Percentiles rank a stretch among this genome's conserved stretches.
phyloP scores from a whole-genome alignment of 1,140 invertebrate genomes.

The Drosophila lacertosa region DNA sequence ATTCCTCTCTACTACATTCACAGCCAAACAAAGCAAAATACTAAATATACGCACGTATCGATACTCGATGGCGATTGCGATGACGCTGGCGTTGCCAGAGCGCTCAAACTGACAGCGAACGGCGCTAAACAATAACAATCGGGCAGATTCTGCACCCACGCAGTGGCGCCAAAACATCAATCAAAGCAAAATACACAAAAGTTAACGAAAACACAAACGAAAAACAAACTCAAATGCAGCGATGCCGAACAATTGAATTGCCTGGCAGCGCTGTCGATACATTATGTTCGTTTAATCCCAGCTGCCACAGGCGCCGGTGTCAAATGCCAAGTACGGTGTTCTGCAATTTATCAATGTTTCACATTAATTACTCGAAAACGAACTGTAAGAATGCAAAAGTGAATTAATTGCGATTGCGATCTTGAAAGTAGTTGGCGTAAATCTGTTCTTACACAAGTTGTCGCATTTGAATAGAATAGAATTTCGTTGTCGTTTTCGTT shows the following conservation, averaged over 20 bases:
- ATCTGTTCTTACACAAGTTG: constrained; percentile 36
- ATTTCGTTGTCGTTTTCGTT: constrained; percentile 20
- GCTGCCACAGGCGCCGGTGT: constrained; percentile 35
- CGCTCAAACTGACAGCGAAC: constrained; percentile 6
- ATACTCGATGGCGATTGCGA: neutral
- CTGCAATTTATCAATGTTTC: constrained; percentile 67
- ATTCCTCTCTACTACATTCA: constrained; percentile 14
- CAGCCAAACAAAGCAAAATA: constrained; percentile 14
- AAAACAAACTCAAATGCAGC: constrained; percentile 28
- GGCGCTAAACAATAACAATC: constrained; percentile 13
- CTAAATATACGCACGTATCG: neutral
- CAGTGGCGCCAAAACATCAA: constrained; percentile 51
- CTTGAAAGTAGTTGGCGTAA: constrained; percentile 30
- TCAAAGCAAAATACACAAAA: constrained; percentile 51
- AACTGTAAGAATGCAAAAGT: constrained; percentile 3
- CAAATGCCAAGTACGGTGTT: constrained; percentile 14
- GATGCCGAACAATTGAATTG: constrained; percentile 12
- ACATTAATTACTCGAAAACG: constrained; percentile 48
- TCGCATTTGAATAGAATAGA: constrained; percentile 43
- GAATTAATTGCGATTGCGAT: constrained; percentile 42
- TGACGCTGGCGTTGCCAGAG: constrained; percentile 41
- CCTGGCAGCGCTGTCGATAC: constrained; percentile 19
- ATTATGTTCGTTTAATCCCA: constrained; percentile 46
- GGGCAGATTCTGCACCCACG: constrained; percentile 19
- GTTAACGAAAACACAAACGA: constrained; percentile 34